A percentile compares a stretch with the other conserved stretches of the same genome.
phyloP scores from a whole-genome alignment of 2,888 invertebrate genomes.

The Hetaerina titia region DNA sequence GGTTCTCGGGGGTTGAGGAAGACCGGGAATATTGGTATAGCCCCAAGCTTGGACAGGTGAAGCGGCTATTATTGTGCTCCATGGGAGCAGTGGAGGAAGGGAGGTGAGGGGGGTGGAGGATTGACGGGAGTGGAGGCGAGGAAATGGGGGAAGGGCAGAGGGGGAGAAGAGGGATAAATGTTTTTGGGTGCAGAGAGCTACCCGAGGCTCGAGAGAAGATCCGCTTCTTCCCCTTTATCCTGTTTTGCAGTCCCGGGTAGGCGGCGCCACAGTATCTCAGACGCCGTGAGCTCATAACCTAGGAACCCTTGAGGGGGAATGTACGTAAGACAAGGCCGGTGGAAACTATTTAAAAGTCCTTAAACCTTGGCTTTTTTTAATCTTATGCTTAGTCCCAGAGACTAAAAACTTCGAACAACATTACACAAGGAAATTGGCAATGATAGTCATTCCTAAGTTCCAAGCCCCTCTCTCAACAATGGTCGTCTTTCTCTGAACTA shows the following conservation, averaged over 20 bases:
- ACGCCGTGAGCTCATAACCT: neutral
- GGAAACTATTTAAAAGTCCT: constrained; percentile 1
- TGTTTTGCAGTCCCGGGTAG: constrained; percentile 46
- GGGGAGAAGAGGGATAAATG: constrained; percentile 36
- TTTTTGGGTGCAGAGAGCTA: constrained; percentile 51
- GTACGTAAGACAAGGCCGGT: neutral
- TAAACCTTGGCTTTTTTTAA: neutral
- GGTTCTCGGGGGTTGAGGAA: constrained; percentile 34
- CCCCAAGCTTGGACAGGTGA: constrained; percentile 63
- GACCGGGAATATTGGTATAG: constrained; percentile 55
- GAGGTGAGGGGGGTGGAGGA: neutral
- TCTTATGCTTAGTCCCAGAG: neutral
- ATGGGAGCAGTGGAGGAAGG: neutral
- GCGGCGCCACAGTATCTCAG: neutral
- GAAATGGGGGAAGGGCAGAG: neutral
- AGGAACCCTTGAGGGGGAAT: neutral
- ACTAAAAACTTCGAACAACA: neutral
- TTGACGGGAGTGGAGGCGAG: neutral
- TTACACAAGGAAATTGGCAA: neutral
- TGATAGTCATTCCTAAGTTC: neutral
- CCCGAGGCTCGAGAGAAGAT: neutral
- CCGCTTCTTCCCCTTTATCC: constrained; percentile 13
- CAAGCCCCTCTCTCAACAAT: neutral
- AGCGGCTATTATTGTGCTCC: constrained; percentile 64
- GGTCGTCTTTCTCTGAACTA: neutral